Evolutionary conservation across 35 echinoderm and acorn worm genomes (phyloP).

Genomic region (Eucidaris tribuloides): DNA sequence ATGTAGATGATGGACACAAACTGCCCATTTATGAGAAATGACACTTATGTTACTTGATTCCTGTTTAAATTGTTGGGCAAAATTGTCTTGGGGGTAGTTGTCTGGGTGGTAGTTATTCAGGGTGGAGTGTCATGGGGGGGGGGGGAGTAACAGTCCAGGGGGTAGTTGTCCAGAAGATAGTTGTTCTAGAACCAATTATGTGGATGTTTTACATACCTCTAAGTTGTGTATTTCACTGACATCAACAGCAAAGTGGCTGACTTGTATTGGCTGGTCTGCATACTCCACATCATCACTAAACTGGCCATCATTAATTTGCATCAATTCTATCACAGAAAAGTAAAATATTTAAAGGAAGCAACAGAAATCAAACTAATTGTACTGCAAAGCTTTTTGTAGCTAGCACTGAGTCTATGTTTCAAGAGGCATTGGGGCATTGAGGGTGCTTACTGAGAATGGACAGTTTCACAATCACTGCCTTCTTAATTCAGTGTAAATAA

Average conservation of each 20-base stretch:
- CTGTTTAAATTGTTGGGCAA: not conserved
- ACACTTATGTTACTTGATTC: not conserved
- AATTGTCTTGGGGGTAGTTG: not conserved
- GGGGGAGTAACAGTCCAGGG: not conserved
- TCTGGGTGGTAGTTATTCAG: not conserved
- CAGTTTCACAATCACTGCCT: not conserved
- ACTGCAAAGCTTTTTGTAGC: not conserved
- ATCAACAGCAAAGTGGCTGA: conserved; percentile 46
- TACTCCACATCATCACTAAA: conserved; percentile 51
- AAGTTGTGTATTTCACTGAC: conserved; percentile 16
- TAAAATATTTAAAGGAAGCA: not conserved
- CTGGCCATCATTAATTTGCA: not conserved
- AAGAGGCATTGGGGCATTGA: not conserved
- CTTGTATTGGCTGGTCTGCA: conserved; percentile 10
- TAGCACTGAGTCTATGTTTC: not conserved
- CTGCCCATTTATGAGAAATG: not conserved
- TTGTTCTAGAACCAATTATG: not conserved
- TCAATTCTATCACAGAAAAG: not conserved
- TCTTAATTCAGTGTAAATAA: too few species aligned
- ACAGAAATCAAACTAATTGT: not conserved
- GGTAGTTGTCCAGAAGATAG: not conserved
- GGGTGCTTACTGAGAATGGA: not conserved
- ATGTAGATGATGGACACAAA: too few species aligned
- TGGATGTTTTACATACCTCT: not conserved
- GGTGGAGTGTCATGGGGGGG: not conserved